phyloP scores from a whole-genome alignment of 2,888 invertebrate species.

The Drosophila mimetica region DNA sequence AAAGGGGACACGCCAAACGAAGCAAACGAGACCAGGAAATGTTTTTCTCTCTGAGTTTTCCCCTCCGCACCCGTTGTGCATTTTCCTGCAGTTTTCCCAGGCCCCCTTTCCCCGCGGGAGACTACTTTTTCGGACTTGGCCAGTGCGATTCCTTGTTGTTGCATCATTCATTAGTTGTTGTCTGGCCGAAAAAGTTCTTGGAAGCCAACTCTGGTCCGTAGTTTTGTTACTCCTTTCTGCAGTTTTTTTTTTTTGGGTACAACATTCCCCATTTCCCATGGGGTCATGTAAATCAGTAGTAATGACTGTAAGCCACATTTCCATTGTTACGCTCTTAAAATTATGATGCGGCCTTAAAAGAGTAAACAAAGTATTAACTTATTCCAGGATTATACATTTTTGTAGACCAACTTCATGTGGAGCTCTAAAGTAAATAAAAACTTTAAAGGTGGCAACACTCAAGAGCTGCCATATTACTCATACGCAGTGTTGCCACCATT shows the following conservation, averaged over 20 bases:
- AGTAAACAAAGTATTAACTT: constrained; percentile 4
- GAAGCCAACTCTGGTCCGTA: constrained; percentile 18
- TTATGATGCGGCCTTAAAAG: constrained; percentile 10
- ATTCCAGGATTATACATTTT: neutral
- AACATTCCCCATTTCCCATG: neutral
- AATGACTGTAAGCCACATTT: constrained; percentile 16
- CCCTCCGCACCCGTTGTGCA: neutral
- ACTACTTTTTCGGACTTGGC: constrained; percentile 16
- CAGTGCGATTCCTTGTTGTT: constrained; percentile 23
- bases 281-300: constrained; percentile 21
- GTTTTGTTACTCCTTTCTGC: neutral
- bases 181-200: constrained; percentile 37
- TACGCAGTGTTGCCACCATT: too few relatives aligned
- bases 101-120: neutral
- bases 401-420: neutral
- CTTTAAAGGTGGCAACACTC: too few relatives aligned
- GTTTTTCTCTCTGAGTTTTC: neutral
- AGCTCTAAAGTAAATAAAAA: neutral
- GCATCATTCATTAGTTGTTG: constrained; percentile 45
- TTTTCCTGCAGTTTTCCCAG: constrained; percentile 8
- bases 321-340: constrained; percentile 6
- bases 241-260: neutral
- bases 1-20: constrained; percentile 10
- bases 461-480: too few relatives aligned
- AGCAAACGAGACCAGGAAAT: constrained; percentile 20